A percentile compares a stretch with the other conserved stretches of the same genome.
phyloP scores from a whole-genome alignment of 2,888 invertebrate genomes.

The Dicycla oo region DNA sequence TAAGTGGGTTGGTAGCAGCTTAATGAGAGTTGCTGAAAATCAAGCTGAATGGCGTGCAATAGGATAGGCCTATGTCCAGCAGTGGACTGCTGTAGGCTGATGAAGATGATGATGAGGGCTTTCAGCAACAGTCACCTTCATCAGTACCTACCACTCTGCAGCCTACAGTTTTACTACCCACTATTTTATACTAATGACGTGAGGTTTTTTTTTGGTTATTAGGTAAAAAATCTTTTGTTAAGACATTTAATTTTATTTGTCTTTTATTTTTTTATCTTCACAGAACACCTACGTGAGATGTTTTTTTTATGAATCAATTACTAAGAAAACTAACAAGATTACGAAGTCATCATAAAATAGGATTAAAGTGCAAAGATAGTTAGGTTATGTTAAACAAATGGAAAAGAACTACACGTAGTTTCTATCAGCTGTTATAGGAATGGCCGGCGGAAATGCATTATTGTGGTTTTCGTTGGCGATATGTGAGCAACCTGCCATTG shows the following conservation, averaged over 20 bases:
- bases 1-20: too few relatives aligned
- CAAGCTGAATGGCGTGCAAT: too few relatives aligned
- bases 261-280: background rate
- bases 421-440: slow-evolving; percentile 21
- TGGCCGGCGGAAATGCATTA: slow-evolving; percentile 33
- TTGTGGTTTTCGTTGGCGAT: slow-evolving; percentile 40
- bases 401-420: slow-evolving; percentile 4
- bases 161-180: background rate
- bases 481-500: slow-evolving; percentile 26
- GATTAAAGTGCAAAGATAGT: slow-evolving; percentile 3
- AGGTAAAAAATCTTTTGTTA: background rate
- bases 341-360: background rate
- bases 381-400: background rate
- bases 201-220: background rate
- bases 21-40: too few relatives aligned
- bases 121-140: background rate
- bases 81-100: too few relatives aligned
- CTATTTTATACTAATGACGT: too few relatives aligned
- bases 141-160: background rate
- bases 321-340: background rate
- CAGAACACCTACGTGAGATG: background rate
- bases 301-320: background rate
- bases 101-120: too few relatives aligned
- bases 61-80: too few relatives aligned
- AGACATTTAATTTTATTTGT: background rate